Conservation (phyloP, 2,113 vertebrate species). For the Periophthalmodon schlosseri region DNA sequence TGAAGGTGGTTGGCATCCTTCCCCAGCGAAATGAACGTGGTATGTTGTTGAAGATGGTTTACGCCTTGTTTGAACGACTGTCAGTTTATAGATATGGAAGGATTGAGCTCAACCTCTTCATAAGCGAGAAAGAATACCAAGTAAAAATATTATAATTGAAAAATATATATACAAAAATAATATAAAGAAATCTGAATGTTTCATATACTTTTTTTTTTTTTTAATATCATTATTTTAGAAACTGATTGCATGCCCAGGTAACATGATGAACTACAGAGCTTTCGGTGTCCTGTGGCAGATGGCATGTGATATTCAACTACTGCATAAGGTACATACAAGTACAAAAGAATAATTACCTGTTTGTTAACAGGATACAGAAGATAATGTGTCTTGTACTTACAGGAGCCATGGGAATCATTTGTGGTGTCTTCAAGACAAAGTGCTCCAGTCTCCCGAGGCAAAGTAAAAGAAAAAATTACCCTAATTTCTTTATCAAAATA, state of each 20-base stretch:
- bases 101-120: slow-evolving; percentile 87
- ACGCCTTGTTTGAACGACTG: slow-evolving; percentile 81
- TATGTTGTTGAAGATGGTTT: slow-evolving; percentile 83
- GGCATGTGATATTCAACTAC: slow-evolving; percentile 86
- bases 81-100: slow-evolving; percentile 90
- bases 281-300: slow-evolving; percentile 84
- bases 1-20: slow-evolving; percentile 88
- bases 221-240: slow-evolving; percentile 68
- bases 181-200: not conserved
- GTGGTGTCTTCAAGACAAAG: slow-evolving; percentile 58
- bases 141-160: slow-evolving; percentile 69
- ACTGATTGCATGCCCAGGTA: slow-evolving; percentile 75
- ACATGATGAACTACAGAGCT: slow-evolving; percentile 77
- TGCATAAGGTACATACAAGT: slow-evolving; percentile 81
- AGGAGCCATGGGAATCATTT: slow-evolving; percentile 90
- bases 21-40: slow-evolving; percentile 76
- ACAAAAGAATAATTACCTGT: not conserved
- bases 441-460: slow-evolving; percentile 35
- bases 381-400: slow-evolving; percentile 19
- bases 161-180: not conserved
- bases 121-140: slow-evolving; percentile 86
- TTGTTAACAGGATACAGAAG: not conserved
- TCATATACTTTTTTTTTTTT: not conserved
- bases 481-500: not conserved
- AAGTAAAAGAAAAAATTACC: slow-evolving; percentile 67